Base-by-base conservation (phyloP, 92 coral and sea anemone genomes). In the Porites evermanni region DNA sequence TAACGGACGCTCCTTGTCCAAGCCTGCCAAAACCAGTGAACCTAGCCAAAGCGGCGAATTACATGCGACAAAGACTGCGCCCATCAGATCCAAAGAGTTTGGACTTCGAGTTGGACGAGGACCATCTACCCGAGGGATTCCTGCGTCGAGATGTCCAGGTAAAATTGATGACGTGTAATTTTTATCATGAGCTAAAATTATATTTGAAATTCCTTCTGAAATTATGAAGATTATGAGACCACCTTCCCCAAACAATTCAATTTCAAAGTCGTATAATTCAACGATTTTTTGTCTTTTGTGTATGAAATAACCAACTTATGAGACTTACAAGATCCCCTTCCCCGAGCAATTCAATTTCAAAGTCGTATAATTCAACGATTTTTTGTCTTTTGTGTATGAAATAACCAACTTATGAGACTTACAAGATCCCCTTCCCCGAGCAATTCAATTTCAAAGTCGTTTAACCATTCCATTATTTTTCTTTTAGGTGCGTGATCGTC, bases 1-100 rank as follows among this genome's bases (percentile, higher is more conserved):
- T 74, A 61, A 75, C 82, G 19, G 82, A 76, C 64, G 74, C 88
- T 26, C 88, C 88, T 17, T 84, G 88, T 84, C 80, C 88, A 60
- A 61, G 72, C 21, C 82, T 85, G 23, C 72, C 82, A 73, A 85
- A 85, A 64, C 88, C 88, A 19, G 8, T 58, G 72, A 74, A 85
- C 76, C 72, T 85, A 0, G 88, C 82, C 64, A 61, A 54, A 58
- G 75, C 83, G 14, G 83, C 77, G 74, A 85, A 85, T 61, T 50
- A 76, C 53, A 73, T 85, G 18, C 61, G 75, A 12, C 75, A 84
- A 54, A 19, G 68, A 63, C 23, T 74, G 74, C 66, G 75, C 65
- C 32, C 32, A 29, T 12, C 63, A 75, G 84, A 85, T 58, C 80
- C 80, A 76, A 76, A 47, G 69, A 14, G 56, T 69, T 23, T 83